Percentiles rank a stretch among this genome's conserved stretches.
phyloP scores from a whole-genome alignment of 2,797 vertebrate genomes.

The Mus minutoides region DNA sequence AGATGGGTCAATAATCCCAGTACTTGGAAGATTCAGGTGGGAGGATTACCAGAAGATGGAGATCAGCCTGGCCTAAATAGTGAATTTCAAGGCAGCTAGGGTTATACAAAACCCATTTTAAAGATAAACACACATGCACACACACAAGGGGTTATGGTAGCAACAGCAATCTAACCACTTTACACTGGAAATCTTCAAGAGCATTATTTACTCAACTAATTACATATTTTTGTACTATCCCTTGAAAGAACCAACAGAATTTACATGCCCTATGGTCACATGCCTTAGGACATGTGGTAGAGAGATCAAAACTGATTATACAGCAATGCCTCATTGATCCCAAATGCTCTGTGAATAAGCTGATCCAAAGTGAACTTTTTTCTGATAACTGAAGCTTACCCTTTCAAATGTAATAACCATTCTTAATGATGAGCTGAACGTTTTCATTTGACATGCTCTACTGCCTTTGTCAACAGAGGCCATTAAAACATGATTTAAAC shows the following conservation, averaged over 20 bases:
- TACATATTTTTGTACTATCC: conserved; percentile 26
- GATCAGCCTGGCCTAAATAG: not conserved
- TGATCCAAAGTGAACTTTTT: conserved; percentile 51
- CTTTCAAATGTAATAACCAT: conserved; percentile 53
- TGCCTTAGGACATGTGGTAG: conserved; percentile 39
- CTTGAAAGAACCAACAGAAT: conserved; percentile 52
- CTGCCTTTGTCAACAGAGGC: conserved; percentile 59
- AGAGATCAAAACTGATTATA: conserved; percentile 61
- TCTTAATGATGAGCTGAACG: conserved; percentile 51
- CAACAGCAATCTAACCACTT: conserved; percentile 50
- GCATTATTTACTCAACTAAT: conserved; percentile 20
- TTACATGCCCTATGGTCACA: conserved; percentile 37
- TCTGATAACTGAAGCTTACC: conserved; percentile 41
- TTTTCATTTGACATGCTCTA: conserved; percentile 63
- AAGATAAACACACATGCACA: not conserved
- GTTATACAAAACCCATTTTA: not conserved
- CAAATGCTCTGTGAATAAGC: conserved; percentile 56
- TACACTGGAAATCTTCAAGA: not conserved
- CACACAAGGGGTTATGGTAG: not conserved
- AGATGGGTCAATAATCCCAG: not conserved
- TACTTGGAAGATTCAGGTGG: not conserved
- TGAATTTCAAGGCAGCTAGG: not conserved
- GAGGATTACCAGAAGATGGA: not conserved
- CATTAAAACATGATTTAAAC: conserved; percentile 59
- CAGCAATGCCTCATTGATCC: conserved; percentile 58